Conservation (phyloP, 2,113 vertebrate genomes). For the Aspiorhynchus laticeps region DNA sequence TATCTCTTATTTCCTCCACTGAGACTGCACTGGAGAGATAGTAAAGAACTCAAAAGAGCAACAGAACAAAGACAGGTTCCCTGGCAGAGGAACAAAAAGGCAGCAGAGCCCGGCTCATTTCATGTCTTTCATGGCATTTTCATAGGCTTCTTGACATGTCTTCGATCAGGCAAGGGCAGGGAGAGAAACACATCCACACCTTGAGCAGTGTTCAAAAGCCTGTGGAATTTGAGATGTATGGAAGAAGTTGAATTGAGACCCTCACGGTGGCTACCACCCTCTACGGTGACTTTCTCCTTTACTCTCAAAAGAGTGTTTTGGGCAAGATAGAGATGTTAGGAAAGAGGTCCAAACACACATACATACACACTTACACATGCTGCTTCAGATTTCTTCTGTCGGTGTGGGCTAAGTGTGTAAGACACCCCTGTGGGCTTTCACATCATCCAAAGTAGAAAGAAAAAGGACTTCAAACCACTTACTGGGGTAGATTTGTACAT, state of each 20-base stretch:
- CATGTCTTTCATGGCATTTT: constrained; percentile 31
- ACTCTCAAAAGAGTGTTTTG: constrained; percentile 25
- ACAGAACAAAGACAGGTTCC: constrained; percentile 31
- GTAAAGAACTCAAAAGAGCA: constrained; percentile 15
- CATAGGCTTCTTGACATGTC: constrained; percentile 30
- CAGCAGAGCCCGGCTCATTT: constrained; percentile 18
- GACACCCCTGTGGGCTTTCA: constrained; percentile 10
- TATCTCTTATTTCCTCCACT: constrained; percentile 24
- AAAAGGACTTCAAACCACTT: constrained; percentile 16
- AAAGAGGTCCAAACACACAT: neutral
- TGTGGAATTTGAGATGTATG: constrained; percentile 21
- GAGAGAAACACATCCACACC: constrained; percentile 5
- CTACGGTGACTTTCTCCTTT: constrained; percentile 12
- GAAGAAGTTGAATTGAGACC: constrained; percentile 32
- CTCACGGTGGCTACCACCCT: neutral
- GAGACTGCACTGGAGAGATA: constrained; percentile 42
- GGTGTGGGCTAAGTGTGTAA: neutral
- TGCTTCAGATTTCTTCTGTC: constrained; percentile 3
- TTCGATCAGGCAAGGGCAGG: constrained; percentile 6
- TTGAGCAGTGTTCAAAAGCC: neutral
- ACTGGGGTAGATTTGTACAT: neutral
- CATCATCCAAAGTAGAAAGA: constrained; percentile 5
- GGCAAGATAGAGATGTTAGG: constrained; percentile 9
- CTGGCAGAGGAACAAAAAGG: constrained; percentile 5
- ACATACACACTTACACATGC: constrained; percentile 15